Evolutionary conservation across 2,888 invertebrate species (phyloP).

Genomic region (Drosophila lutescens): DNA sequence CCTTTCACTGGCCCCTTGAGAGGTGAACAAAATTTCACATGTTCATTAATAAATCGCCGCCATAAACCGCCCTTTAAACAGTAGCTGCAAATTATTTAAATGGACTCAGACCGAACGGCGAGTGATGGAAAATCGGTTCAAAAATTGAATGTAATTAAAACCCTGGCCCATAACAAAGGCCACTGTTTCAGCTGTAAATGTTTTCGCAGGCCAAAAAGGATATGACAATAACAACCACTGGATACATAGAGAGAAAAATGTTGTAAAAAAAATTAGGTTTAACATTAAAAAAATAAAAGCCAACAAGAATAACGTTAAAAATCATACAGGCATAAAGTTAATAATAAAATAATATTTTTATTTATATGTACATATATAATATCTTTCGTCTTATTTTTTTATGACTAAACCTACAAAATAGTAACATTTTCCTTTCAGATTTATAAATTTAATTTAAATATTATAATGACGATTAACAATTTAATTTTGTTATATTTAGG

Average conservation of each 20-base stretch:
- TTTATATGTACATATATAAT: too few species aligned
- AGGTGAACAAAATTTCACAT: conserved; percentile 1
- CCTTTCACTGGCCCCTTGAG: conserved; percentile 8
- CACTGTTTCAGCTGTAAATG: conserved; percentile 45
- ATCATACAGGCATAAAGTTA: too few species aligned
- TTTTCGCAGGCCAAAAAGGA: conserved; percentile 40
- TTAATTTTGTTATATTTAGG: not conserved
- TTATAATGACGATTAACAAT: not conserved
- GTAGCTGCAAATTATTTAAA: conserved; percentile 40
- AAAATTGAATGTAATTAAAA: conserved; percentile 72
- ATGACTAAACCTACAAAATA: too few species aligned
- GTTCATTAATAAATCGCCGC: conserved; percentile 30
- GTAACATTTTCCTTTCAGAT: too few species aligned
- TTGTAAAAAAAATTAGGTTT: too few species aligned
- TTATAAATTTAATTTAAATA: too few species aligned
- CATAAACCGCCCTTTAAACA: conserved; percentile 29
- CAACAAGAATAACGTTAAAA: too few species aligned
- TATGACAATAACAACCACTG: conserved; percentile 29
- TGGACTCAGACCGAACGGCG: conserved; percentile 7
- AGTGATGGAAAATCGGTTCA: conserved; percentile 60
- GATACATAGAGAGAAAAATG: not conserved
- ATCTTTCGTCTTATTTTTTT: too few species aligned
- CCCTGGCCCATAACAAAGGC: conserved; percentile 38
- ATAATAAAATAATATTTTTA: too few species aligned
- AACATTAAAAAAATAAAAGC: too few species aligned